phyloP scores from a whole-genome alignment of 2,888 invertebrate species.

The Phalera bucephala region DNA sequence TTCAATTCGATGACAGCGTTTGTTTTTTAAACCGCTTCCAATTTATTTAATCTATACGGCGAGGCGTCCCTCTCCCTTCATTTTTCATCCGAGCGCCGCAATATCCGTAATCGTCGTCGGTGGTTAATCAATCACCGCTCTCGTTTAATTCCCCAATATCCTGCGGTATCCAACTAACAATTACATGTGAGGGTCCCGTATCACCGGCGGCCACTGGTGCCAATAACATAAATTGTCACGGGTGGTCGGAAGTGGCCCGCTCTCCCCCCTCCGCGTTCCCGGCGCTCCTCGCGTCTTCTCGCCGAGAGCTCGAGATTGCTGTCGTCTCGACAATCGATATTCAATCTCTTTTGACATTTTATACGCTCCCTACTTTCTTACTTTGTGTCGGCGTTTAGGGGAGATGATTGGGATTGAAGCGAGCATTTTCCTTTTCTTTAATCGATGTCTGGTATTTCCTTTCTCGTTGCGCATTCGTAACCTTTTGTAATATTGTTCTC shows the following conservation, averaged over 20 bases:
- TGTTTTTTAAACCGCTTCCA: constrained; percentile 45
- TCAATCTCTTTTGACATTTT: constrained; percentile 81
- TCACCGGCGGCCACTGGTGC: constrained; percentile 66
- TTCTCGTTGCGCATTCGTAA: constrained; percentile 37
- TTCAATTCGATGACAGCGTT: constrained; percentile 44
- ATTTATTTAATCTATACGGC: constrained; percentile 32
- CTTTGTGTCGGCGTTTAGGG: constrained; percentile 74
- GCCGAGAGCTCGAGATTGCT: constrained; percentile 60
- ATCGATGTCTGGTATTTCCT: constrained; percentile 48
- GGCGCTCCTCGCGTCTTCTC: constrained; percentile 32
- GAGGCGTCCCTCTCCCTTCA: constrained; percentile 39
- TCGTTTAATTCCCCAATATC: constrained; percentile 79
- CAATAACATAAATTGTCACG: constrained; percentile 81
- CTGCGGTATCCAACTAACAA: constrained; percentile 77
- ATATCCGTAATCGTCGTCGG: constrained; percentile 72
- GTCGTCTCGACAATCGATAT: constrained; percentile 80
- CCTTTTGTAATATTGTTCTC: neutral
- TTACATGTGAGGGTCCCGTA: constrained; percentile 77
- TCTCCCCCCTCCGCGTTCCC: constrained; percentile 29
- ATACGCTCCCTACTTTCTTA: constrained; percentile 74
- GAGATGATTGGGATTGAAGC: constrained; percentile 61
- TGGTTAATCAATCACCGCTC: constrained; percentile 75
- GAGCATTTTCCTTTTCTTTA: constrained; percentile 53
- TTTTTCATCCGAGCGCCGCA: constrained; percentile 56
- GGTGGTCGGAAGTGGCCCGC: constrained; percentile 64